phyloP scores from a whole-genome alignment of 2,888 invertebrate genomes.

The Orthosia gothica region DNA sequence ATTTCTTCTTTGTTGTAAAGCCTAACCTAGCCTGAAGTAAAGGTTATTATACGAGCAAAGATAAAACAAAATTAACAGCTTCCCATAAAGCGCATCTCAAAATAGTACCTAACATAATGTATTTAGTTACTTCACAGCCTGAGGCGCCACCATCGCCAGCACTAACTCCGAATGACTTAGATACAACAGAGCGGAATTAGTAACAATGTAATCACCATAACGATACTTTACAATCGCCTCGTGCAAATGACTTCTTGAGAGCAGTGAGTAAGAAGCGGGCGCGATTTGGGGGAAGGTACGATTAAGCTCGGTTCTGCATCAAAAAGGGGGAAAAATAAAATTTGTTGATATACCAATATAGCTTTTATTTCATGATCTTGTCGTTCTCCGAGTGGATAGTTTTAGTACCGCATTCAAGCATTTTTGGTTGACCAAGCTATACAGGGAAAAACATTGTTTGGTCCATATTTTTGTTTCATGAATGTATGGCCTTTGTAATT shows the following conservation, averaged over 20 bases:
- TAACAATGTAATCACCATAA: slow-evolving; percentile 85
- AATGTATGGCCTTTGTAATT: too few species aligned
- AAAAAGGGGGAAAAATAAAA: too few species aligned
- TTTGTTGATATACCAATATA: too few species aligned
- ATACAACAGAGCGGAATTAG: slow-evolving; percentile 54
- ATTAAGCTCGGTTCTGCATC: neutral
- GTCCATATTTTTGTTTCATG: too few species aligned
- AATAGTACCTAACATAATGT: slow-evolving; percentile 31
- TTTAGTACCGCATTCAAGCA: too few species aligned
- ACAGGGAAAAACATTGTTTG: too few species aligned
- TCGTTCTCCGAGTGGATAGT: too few species aligned
- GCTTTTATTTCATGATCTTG: too few species aligned
- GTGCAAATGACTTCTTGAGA: slow-evolving; percentile 85
- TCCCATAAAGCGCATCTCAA: slow-evolving; percentile 10
- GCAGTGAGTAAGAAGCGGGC: slow-evolving; percentile 65
- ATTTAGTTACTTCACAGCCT: slow-evolving; percentile 53
- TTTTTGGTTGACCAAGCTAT: too few species aligned
- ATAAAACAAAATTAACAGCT: neutral
- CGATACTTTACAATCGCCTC: slow-evolving; percentile 86
- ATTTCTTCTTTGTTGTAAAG: too few species aligned
- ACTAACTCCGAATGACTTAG: slow-evolving; percentile 62
- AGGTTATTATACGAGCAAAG: too few species aligned
- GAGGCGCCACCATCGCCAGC: slow-evolving; percentile 30
- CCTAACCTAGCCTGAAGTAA: too few species aligned
- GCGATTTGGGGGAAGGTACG: slow-evolving; percentile 17